Evolutionary conservation across 1,140 invertebrate genomes (phyloP), one percentile per base, ranked within the genome.

Genomic region (Aleiodes sp.): DNA sequence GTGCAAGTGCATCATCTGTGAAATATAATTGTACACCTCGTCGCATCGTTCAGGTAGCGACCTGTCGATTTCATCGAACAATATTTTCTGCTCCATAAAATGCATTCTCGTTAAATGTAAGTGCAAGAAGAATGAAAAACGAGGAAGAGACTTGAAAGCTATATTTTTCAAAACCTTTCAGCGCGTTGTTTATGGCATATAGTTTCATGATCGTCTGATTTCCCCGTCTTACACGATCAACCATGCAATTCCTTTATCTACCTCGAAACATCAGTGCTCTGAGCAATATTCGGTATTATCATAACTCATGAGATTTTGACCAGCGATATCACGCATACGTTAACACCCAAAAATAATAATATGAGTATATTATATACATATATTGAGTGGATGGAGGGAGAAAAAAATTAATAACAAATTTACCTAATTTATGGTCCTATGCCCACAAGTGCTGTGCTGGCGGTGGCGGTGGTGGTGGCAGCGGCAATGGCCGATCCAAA

Each of bases 401-500:
- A n/a, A n/a, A n/a, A n/a, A n/a, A n/a, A n/a, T n/a, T n/a, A 52
- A 52, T 8, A 52, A 24, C n/a, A 24, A 52, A 52, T 8, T 52
- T 52, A 52, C 46, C 46, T 52, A 26, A 52, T 52, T 52, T 63
- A 65, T 65, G 68, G 21, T 76, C 75, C 84, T 88, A 88, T 82
- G 88, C 86, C 88, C 87, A 88, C 76, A 88, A 79, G 75, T 87
- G 87, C 78, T 88, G 87, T 19, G 66, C 29, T 41, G 68, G 67
- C 19, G 82, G 76, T 43, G 82, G 79, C 24, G 81, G 81, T 31
- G 81, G 78, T 16, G 91, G 87, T 56, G 90, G 88, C 65, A 82
- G 82, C 19, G 87, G 80, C 67, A 84, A 80, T 2, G 86, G 88
- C 70, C 91, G 89, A 67, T 92, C 90, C 73, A 92, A 86, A 19